Evolutionary conservation across 2,888 invertebrate species (phyloP), one percentile per base, ranked within the genome.

Genomic region (Laothoe populi): DNA sequence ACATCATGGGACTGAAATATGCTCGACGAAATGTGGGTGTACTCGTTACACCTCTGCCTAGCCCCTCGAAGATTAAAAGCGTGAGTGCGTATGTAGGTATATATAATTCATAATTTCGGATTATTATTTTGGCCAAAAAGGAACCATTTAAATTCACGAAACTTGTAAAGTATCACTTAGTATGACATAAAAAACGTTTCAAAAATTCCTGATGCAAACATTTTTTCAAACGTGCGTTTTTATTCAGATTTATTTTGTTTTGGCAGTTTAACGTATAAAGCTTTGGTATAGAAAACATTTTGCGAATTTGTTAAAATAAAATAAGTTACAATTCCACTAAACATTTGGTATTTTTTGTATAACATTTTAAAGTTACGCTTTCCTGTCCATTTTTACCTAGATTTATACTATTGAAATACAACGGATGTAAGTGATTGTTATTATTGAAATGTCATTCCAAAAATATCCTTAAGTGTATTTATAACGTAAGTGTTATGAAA

Each of bases 321-420:
- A 49, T 49, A 53, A 35, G 49, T 31, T 31, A 53, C 49, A 53
- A 53, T 53, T 31, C 31, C 31, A 11, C 49, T 31, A 31, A 53
- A 53, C 31, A 61, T 69, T 62, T 57, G 13, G 10, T 42, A 21
- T 11, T 44, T 58, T 58, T 58, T 53, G 16, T 1, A 31, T 49
- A 8, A 49, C n/a, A 53, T 35, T 53, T 19, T 31, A 53, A 53
- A 16, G 31, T 26, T 19, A 16, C 49, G 49, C 16, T 44, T 40
- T 16, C 16, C 16, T 13, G 16, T 8, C 3, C 31, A 53, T 16
- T 53, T 31, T 31, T 8, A 10, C 4, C 13, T 13, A 11, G n/a
- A 26, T 16, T n/a, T n/a, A 23, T 26, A 16, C 49, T n/a, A 49
- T 35, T 21, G n/a, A 46, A 46, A 35, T 10, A 46, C 21, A n/a